Base-by-base conservation (phyloP, 2,888 invertebrate species). In the Notodonta ziczac region DNA sequence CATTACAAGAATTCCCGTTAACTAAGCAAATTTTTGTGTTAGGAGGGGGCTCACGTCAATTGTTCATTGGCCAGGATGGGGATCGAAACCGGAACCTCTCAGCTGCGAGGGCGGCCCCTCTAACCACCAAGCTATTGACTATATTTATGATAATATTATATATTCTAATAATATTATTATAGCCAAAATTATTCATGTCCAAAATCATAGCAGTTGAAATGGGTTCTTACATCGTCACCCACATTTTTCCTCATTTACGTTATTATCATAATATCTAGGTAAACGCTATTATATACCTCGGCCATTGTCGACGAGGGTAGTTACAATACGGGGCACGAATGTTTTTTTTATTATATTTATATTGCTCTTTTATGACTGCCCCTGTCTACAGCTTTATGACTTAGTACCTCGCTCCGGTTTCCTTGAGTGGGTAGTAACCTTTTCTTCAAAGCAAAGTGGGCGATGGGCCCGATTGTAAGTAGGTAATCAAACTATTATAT, bases 361-460 rank as follows among this genome's bases (percentile, higher is more conserved):
- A 58, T 10, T 51, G 48, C 56, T 46, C 59, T 73, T 73, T 74
- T 69, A 74, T 56, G 62, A 62, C 14, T 63, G 9, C 4, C 50
- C 8, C 16, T n/a, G 50, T 53, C 57, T 62, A 67, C 58, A 62
- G 64, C 70, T 74, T 70, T 72, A 72, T 67, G 61, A 51, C 58
- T 55, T 57, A 62, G 42, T 60, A 48, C 65, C 63, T 60, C 62
- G 51, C 55, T 16, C 56, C 10, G 57, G 59, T 67, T 58, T 58
- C 74, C 72, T 70, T 72, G 62, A 66, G 24, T 60, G 58, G 62
- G 9, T 6, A 14, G 48, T 48, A 50, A 50, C 16, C 14, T 50
- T 50, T 50, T 50, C 13, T 48, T 48, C 5, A 14, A 50, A 50
- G 50, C 16, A 16, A 50, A 9, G 16, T 16, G 50, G 16, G 6